A percentile compares a stretch with the other conserved stretches of the same genome.
phyloP scores from a whole-genome alignment of 2,113 vertebrate species.

The Asarcornis scutulata region DNA sequence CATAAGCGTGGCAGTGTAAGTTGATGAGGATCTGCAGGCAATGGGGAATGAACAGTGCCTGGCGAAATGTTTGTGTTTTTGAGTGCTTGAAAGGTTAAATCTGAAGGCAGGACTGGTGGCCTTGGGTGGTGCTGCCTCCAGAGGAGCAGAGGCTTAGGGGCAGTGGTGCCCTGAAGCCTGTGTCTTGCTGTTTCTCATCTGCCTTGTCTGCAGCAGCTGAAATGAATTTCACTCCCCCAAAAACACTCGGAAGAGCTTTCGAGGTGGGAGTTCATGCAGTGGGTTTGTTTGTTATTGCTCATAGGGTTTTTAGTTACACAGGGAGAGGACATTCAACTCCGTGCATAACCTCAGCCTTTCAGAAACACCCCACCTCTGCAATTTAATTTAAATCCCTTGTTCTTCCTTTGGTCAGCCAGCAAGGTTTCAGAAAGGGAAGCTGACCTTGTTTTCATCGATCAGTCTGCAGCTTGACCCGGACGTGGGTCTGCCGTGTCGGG shows the following conservation, averaged over 20 bases:
- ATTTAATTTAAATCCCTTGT: neutral
- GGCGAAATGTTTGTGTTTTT: neutral
- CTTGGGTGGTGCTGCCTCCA: neutral
- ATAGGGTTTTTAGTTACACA: neutral
- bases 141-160: neutral
- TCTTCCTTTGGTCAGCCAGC: neutral
- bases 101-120: neutral
- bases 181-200: neutral
- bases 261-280: neutral
- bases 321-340: neutral
- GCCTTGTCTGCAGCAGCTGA: neutral
- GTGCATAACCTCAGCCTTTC: neutral
- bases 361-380: neutral
- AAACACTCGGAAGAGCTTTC: neutral
- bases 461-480: neutral
- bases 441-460: constrained; percentile 40
- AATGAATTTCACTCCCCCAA: neutral
- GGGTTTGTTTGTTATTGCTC: neutral
- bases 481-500: neutral
- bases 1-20: fast-evolving
- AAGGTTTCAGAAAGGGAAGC: neutral
- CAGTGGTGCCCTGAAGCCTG: neutral
- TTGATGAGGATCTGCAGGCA: neutral
- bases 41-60: neutral
- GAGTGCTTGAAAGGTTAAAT: neutral